Percentiles rank a stretch among this genome's conserved stretches.
Evolutionary conservation across 2,797 vertebrate genomes (phyloP).

Genomic region (Mallotus villosus): DNA sequence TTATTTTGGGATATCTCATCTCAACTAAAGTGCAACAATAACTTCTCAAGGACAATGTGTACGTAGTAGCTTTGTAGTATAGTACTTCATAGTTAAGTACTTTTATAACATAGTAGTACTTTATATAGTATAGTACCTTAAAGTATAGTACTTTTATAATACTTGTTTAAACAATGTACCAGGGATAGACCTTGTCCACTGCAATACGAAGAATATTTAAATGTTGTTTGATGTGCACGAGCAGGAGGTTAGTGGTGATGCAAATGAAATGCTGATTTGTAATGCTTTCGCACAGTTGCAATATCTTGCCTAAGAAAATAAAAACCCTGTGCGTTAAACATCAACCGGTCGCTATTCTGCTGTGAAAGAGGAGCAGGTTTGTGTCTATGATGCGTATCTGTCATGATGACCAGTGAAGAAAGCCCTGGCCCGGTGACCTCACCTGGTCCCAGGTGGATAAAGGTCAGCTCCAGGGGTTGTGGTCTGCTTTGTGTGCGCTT

Average conservation of each 20-base stretch:
- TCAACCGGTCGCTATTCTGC: too few species aligned
- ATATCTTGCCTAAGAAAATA: too few species aligned
- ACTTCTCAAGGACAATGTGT: too few species aligned
- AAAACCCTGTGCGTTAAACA: too few species aligned
- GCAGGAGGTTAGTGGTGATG: background rate
- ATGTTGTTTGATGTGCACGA: constrained; percentile 1
- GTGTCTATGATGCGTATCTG: background rate
- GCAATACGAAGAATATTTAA: background rate
- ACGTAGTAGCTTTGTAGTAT: too few species aligned
- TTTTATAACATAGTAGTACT: background rate
- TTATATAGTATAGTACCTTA: too few species aligned
- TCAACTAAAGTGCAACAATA: too few species aligned
- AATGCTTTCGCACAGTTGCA: too few species aligned
- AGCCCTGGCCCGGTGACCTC: background rate
- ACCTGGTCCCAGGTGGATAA: background rate
- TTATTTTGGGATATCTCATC: too few species aligned
- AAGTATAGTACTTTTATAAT: background rate
- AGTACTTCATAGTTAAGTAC: too few species aligned
- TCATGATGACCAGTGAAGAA: background rate
- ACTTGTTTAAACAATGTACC: background rate
- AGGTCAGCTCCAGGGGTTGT: background rate
- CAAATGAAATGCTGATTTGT: too few species aligned
- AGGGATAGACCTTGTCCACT: background rate
- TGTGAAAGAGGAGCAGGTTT: too few species aligned
- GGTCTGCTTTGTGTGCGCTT: background rate